Evolutionary conservation across 2,797 vertebrate genomes (phyloP), one percentile per base, ranked within the genome.

Genomic region (Liasis olivaceus): DNA sequence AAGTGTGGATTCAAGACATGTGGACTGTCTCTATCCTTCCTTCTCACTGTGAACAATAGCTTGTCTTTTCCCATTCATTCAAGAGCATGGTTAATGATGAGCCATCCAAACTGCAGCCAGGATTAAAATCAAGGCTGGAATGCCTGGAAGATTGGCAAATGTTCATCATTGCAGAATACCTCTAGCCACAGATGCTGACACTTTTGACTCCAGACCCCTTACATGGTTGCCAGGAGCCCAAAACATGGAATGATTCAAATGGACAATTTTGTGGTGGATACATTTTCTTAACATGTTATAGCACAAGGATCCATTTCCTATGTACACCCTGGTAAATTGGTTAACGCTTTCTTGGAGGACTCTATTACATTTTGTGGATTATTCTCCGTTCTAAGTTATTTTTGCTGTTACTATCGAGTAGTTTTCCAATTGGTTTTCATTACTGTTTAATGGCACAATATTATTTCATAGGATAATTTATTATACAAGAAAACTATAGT

Each of bases 241-340:
- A 92, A 90, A 15, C 58, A 91, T 9, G 97, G 97, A 0, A 94
- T 96, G 59, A 96, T 98, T 77, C 96, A 97, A 96, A 97, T 96
- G 92, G 95, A 93, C 0, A 95, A 97, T 2, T 22, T 97, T 31
- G 84, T 42, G 0, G 97, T 98, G 91, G 97, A 98, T 95, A 98
- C 93, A 0, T 98, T 98, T 97, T 98, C 97, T 89, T 97, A 98
- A 93, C 90, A 97, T 91, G 98, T 98, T 93, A 95, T 98, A 91
- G 94, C 97, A 59, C 98, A 98, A 94, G 98, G 97, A 58, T 96
- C 96, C 47, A 92, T 98, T 89, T 98, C 96, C 96, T 98, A 97
- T 63, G 59, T 96, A 85, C 97, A 97, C 94, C 98, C 97, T 84
- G 97, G 97, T 98, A 95, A 88, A 9, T 51, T 87, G 0, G 63